Base-by-base conservation (phyloP, 1,140 invertebrate species). In the Tachypleus tridentatus region DNA sequence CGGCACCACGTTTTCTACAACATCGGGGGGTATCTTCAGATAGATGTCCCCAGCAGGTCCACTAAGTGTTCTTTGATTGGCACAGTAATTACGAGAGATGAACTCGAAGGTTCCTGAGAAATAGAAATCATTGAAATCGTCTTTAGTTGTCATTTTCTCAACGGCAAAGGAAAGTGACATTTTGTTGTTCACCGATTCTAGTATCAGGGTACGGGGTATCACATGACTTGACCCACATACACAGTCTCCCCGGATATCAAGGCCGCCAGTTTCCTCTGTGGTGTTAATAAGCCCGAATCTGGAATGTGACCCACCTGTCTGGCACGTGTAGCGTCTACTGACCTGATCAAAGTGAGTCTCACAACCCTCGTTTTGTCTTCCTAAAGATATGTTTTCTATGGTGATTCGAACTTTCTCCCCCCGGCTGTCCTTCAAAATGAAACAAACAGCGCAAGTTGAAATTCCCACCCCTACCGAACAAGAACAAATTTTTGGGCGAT, bases 101-200 rank as follows among this genome's bases (percentile, higher is more conserved):
- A 90, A 91, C 73, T 91, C 88, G 72, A 85, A 89, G 49, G 82
- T 84, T 47, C 86, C 90, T 76, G 91, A 88, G 74, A 93, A 91
- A 64, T 84, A 86, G 50, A 91, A 81, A 63, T 86, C 86, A 62
- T 85, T 83, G 73, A 87, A 90, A 77, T 93, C 90, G 70, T 93
- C 89, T 4, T 84, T 77, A 1, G 87, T 82, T 60, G 85, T 84
- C 90, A 93, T 93, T 64, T 86, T 57, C 62, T 66, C 62, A 60
- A 51, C 29, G 51, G 2, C 29, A 29, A 29, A 29, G 29, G 29
- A 29, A 29, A 29, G 29, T 29, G 29, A 29, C 29, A 29, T 29
- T 29, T 29, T 29, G 29, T 29, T 29, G 29, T 29, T 29, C 29
- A 29, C 29, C 29, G 29, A 29, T 29, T 29, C 29, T 29, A 29